Conservation (phyloP, 2,797 vertebrate genomes). For the Paedocypris micromegethes region DNA sequence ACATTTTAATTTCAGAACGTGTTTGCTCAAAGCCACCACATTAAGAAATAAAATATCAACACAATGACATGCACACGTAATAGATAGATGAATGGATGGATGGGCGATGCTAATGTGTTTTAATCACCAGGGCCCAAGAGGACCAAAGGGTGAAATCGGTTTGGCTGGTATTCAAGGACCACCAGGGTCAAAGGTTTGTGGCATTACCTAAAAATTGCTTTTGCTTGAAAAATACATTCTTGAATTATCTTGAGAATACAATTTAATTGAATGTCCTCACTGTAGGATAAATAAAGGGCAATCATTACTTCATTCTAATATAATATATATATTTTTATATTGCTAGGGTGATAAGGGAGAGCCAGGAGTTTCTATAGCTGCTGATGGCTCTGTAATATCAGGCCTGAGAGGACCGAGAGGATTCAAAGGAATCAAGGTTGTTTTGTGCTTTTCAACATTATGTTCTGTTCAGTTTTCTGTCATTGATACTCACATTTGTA, state of each 20-base stretch:
- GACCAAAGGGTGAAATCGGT: constrained; percentile 83
- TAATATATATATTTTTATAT: background rate
- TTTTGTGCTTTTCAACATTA: background rate
- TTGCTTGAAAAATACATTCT: too few species aligned
- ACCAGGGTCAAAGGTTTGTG: constrained; percentile 75
- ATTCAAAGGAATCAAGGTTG: constrained; percentile 71
- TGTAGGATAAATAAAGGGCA: too few species aligned
- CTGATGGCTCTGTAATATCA: constrained; percentile 71
- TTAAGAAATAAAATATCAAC: too few species aligned
- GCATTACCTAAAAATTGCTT: too few species aligned
- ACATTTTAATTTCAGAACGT: background rate
- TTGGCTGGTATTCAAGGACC: constrained; percentile 70
- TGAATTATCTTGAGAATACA: too few species aligned
- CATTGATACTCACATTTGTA: background rate
- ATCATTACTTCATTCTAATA: too few species aligned
- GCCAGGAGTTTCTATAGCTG: constrained; percentile 75
- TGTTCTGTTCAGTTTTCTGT: background rate
- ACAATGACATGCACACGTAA: too few species aligned
- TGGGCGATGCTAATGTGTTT: background rate
- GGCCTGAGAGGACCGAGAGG: constrained; percentile 65
- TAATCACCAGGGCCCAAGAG: constrained; percentile 74
- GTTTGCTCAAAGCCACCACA: too few species aligned
- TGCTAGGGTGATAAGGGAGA: constrained; percentile 89
- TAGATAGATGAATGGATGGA: background rate
- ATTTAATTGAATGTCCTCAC: too few species aligned